Evolutionary conservation across 2,113 vertebrate genomes (phyloP), one percentile per base, ranked within the genome.

Genomic region (Anthoscopus minutus): DNA sequence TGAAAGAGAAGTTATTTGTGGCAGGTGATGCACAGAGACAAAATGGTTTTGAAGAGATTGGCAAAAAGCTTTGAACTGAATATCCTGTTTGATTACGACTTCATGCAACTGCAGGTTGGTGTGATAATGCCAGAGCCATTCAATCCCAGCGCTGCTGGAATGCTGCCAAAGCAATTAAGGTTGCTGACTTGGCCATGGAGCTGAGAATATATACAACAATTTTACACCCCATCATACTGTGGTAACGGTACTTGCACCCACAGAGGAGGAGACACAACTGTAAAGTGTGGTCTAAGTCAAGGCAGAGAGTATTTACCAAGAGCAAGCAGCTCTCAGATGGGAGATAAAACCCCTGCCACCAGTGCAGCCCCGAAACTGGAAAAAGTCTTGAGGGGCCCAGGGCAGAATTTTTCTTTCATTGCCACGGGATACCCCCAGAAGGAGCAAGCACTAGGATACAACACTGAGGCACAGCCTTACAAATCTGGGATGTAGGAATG

Each of bases 151-250:
- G 96, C 97, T 97, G 91, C 95, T 92, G 93, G 93, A 97, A 93
- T 13, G 35, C 91, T 88, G 93, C 96, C 96, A 97, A 96, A 97
- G 94, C 95, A 96, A 97, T 97, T 97, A 98, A 96, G 91, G 76
- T 86, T 94, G 88, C 92, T 89, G 92, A 92, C 84, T 94, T 93
- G 89, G 95, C 95, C 96, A 58, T 25, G 64, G 94, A 76, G 84
- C 92, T 64, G 62, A 86, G 91, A 95, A 95, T 53, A 42, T 37
- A 96, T 24, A 94, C 93, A 94, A 90, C 60, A 80, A 91, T 78
- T 77, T 56, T 73, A 92, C 31, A 87, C 76, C 65, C 64, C 53
- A 73, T 82, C 64, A 33, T 69, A 16, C 45, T 51, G 47, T 28
- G 40, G 67, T 44, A 93, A 93, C 25, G 53, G 87, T 64, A 51